Conservation (phyloP, 2,797 vertebrate species). For the Danio kyathit region DNA sequence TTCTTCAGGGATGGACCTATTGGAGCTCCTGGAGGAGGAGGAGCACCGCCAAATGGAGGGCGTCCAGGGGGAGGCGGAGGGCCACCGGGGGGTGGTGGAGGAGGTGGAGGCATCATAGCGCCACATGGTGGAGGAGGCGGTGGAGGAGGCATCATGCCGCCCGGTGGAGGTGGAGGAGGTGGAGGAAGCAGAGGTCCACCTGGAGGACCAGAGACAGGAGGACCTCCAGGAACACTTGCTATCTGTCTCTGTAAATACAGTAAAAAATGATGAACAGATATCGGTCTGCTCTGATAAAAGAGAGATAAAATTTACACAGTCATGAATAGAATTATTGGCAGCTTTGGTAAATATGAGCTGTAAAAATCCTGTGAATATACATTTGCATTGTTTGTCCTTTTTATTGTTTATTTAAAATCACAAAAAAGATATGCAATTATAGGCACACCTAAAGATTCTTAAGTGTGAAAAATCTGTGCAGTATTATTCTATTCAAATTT, state of each 20-base stretch:
- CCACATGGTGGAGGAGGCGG: constrained; percentile 71
- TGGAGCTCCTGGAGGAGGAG: constrained; percentile 90
- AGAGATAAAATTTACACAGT: no score
- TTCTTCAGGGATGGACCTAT: constrained; percentile 85
- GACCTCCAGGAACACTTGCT: constrained; percentile 79
- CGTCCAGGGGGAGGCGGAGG: constrained; percentile 88
- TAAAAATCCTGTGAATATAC: no score
- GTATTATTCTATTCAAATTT: no score
- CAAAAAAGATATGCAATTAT: no score
- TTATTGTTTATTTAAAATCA: no score
- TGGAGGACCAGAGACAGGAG: constrained; percentile 71
- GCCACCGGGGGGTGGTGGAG: constrained; percentile 85
- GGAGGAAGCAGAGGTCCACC: constrained; percentile 59
- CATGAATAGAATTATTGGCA: no score
- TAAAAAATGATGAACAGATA: no score
- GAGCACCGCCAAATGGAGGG: constrained; percentile 81
- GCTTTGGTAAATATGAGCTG: no score
- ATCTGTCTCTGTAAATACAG: constrained; percentile 65
- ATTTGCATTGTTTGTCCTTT: no score
- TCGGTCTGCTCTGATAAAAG: no score
- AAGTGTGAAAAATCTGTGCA: no score
- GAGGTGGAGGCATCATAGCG: constrained; percentile 71
- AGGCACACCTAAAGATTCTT: no score
- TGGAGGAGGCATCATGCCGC: constrained; percentile 82
- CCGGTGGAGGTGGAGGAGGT: constrained; percentile 75